A percentile compares a stretch with the other conserved stretches of the same genome.
phyloP scores from a whole-genome alignment of 35 echinoderm and acorn worm species.

The Eucidaris tribuloides region DNA sequence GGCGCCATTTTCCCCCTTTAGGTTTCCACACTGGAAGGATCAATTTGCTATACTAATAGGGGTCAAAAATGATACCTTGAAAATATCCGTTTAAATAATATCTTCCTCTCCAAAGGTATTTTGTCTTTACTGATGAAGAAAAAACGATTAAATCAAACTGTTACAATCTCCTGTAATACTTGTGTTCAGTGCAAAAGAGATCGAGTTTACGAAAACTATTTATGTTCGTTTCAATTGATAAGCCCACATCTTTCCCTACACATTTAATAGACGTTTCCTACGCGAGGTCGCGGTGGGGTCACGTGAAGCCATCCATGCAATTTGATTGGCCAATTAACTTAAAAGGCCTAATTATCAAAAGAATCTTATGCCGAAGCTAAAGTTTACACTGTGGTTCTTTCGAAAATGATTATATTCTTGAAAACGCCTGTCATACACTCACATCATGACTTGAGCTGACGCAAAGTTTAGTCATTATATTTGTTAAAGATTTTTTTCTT shows the following conservation, averaged over 20 bases:
- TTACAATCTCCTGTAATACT: not conserved
- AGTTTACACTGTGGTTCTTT: not conserved
- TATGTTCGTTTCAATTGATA: not conserved
- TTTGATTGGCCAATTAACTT: slow-evolving; percentile 39
- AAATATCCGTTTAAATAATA: not conserved
- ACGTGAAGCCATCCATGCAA: slow-evolving; percentile 25
- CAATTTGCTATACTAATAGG: slow-evolving; percentile 3
- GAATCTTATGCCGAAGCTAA: slow-evolving; percentile 17
- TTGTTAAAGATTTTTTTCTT: no score
- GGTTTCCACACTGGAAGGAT: not conserved
- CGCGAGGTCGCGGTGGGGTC: slow-evolving; percentile 8
- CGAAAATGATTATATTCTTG: no score
- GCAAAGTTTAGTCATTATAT: no score
- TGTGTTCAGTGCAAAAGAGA: not conserved
- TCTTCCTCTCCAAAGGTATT: not conserved
- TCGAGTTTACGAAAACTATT: not conserved
- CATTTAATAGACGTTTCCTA: slow-evolving; percentile 1
- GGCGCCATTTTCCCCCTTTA: slow-evolving; percentile 34
- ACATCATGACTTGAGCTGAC: no score
- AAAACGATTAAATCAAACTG: not conserved
- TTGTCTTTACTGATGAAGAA: not conserved
- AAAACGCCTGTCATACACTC: no score
- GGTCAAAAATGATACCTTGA: not conserved
- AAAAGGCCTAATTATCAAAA: slow-evolving; percentile 32
- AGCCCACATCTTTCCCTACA: not conserved